These are phyloP conservation scores for Sycophila sp. DNA, from an alignment of 1,140 invertebrate species.

Conservation along the genomic window DNA sequence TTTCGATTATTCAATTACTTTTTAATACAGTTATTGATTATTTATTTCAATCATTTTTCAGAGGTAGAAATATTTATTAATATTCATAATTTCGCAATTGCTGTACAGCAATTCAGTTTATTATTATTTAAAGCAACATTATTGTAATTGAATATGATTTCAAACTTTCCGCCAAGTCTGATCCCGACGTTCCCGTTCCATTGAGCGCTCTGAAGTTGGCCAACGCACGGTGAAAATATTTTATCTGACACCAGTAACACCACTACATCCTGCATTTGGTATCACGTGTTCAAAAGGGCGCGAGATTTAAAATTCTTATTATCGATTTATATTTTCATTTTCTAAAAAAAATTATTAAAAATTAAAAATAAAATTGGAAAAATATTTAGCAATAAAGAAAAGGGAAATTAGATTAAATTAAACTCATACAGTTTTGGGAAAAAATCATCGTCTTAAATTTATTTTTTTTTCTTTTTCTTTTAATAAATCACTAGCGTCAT, in stretches of 20 bases:
- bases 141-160: too few species aligned
- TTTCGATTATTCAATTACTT: too few species aligned
- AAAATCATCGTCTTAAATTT: slow-evolving; percentile 23
- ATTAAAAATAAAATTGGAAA: not conserved
- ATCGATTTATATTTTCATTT: not conserved
- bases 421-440: not conserved
- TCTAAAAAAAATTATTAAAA: not conserved
- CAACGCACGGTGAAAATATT: not conserved
- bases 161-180: too few species aligned
- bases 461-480: slow-evolving; percentile 8
- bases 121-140: too few species aligned
- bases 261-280: too few species aligned
- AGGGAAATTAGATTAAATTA: not conserved
- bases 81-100: too few species aligned
- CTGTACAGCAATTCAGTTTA: too few species aligned
- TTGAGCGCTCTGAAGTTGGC: not conserved
- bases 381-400: not conserved
- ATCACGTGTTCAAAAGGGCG: not conserved
- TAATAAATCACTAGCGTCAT: slow-evolving; percentile 31
- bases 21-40: too few species aligned
- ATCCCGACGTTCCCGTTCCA: too few species aligned
- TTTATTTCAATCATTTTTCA: too few species aligned
- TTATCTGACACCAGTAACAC: too few species aligned
- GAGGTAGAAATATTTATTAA: too few species aligned
- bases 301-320: not conserved